Base-by-base conservation (phyloP, 2,797 vertebrate species). In the Lagodon rhomboides region DNA sequence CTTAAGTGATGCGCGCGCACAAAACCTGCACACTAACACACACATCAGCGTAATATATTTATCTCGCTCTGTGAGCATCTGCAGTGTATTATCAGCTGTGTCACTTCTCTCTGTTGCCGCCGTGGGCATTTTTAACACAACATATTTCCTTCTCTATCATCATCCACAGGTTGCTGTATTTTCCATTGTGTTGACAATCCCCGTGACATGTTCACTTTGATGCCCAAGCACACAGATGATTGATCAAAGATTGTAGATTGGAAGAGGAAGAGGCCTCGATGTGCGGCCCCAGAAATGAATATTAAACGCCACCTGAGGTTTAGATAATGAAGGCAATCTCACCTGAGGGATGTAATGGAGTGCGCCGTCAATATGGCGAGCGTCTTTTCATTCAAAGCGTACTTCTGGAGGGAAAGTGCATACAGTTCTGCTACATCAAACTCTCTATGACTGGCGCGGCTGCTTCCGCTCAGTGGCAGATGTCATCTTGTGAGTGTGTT, bases 191-290 rank as follows among this genome's bases (percentile, higher is more conserved):
- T 22, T 18, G 38, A 60, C 70, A 62, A 9, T 71, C 59, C 55
- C 76, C 30, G 44, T 77, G 78, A 86, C 84, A 78, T 75, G 60
- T 83, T 81, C 66, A 70, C 89, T 88, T 80, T 85, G 82, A 88
- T 84, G 82, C 59, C 20, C 41, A 0, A 68, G 73, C 68, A 50
- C 83, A 68, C 60, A 59, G 65, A 71, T 65, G 62, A 74, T 69
- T 79, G 67, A 92, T 90, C 74, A 85, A 84, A 85, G 77, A 65
- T 74, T 68, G 53, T 13, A 12, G 25, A 67, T 72, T 58, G 64
- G 58, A 5, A 12, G 46, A 34, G 41, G 47, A 55, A 34, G 34
- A 34, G 6, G 23, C 77, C 60, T 30, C 60, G 61, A 77, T 62
- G 51, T 25, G 68, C 23, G 71, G 67, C 68, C 23, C 41, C 41